Evolutionary conservation across 1,140 invertebrate species (phyloP), one percentile per base, ranked within the genome.

Genomic region (Aphelinus certus): DNA sequence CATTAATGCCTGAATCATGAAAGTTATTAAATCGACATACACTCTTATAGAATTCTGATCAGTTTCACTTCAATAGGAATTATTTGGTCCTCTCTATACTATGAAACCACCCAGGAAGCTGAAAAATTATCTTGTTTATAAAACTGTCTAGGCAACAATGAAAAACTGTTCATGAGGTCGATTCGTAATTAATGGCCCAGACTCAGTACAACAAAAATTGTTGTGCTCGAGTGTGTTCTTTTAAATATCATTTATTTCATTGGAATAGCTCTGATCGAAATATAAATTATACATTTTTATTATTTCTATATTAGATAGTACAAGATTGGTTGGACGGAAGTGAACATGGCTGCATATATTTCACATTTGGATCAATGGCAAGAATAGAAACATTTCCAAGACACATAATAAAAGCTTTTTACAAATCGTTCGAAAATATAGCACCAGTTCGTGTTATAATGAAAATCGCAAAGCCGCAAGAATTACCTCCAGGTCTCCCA

Each of bases 241-340:
- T 26, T 10, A 9, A 3, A 3, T 42, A 10, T 69, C 2, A 69
- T 56, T 56, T 43, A 10, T 61, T 62, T 71, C 3, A 7, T 6
- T 53, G 51, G 9, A 53, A 53, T 6, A 53, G 9, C 9, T 53
- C 4, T 53, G 9, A 6, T 53, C 4, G 4, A 53, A 53, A 53
- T 4, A 53, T 9, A 53, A 53, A 53, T 42, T 10, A 3, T 6
- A 53, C 51, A 6, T 53, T 53, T 53, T 6, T 55, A 2, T 45
- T 9, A 53, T 4, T 1, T 64, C 9, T 53, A 9, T 53, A 6
- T 53, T 53, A 53, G 4, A 80, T 62, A 3, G 79, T 94, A 5
- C 87, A 92, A 79, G 89, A 91, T 71, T 91, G 92, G 83, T 83
- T 94, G 47, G 91, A 93, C 76, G 90, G 89, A 76, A 90, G 92